A percentile compares a stretch with the other conserved stretches of the same genome.
phyloP scores from a whole-genome alignment of 2,888 invertebrate genomes.

The Acleris sparsana region DNA sequence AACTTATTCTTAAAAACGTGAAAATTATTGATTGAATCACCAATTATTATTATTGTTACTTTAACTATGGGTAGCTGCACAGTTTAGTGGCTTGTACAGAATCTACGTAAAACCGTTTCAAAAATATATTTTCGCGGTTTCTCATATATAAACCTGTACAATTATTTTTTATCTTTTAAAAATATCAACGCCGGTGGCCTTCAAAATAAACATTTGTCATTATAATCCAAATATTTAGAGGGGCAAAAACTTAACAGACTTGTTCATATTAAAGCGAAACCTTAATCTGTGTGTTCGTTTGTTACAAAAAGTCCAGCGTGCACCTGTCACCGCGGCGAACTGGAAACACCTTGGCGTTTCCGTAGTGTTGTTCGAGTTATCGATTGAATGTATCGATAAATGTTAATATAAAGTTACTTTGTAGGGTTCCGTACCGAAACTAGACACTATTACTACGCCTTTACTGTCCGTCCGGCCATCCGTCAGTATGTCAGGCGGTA shows the following conservation, averaged over 20 bases:
- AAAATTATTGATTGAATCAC: too few relatives aligned
- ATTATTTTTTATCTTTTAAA: neutral
- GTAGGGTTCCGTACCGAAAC: too few relatives aligned
- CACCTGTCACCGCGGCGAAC: conserved; percentile 31
- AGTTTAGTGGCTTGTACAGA: too few relatives aligned
- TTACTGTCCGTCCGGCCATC: too few relatives aligned
- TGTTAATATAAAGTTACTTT: neutral
- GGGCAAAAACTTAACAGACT: neutral
- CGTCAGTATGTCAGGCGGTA: too few relatives aligned
- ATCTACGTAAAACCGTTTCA: too few relatives aligned
- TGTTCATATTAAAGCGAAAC: conserved; percentile 23
- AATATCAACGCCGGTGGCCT: neutral
- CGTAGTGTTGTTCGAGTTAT: conserved; percentile 5
- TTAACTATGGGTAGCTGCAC: too few relatives aligned
- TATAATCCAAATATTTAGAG: neutral
- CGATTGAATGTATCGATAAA: conserved; percentile 17
- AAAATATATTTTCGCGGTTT: too few relatives aligned
- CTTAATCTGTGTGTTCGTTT: conserved; percentile 30
- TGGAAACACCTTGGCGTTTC: conserved; percentile 28
- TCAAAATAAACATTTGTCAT: neutral
- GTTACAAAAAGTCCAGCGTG: conserved; percentile 29
- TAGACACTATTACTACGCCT: too few relatives aligned
- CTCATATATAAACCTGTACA: too few relatives aligned
- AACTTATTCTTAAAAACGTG: too few relatives aligned
- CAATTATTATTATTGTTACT: too few relatives aligned